Evolutionary conservation across 1,140 invertebrate species (phyloP), one percentile per base, ranked within the genome.

Genomic region (Adoxophyes honmai): DNA sequence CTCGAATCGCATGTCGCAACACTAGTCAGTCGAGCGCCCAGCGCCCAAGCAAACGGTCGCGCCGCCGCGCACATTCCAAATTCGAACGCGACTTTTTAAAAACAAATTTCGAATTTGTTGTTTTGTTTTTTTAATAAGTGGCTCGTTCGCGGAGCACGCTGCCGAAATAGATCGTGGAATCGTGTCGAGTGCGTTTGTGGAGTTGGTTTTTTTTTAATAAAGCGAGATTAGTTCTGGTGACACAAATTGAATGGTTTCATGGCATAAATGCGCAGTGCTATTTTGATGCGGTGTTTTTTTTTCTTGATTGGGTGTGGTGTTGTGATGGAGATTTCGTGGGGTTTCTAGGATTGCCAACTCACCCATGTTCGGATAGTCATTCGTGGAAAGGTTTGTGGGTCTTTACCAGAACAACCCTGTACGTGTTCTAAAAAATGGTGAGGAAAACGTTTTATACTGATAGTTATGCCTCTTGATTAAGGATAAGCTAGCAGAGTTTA

Each of bases 181-280:
- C 55, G 52, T 55, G 38, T 54, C 2, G 6, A 28, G 21, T 52
- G 44, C 52, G 55, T 56, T 55, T 52, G 28, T 44, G 18, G 6
- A 56, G 51, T 55, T 52, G 16, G 55, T 7, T 11, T 52, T 60
- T 59, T 66, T 66, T 69, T 59, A 57, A 64, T 52, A 39, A 56
- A 34, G 39, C 39, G 5, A 52, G 28, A 63, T 66, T 65, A 36
- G 65, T 63, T 71, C 56, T 52, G 60, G 68, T 71, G 65, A 56
- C 60, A 67, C 56, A 44, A 54, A 62, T 64, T 60, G 59, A 52
- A 60, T 34, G 34, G 52, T 55, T 62, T 64, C 59, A 59, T 52
- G 66, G 59, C 52, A 58, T 54, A 36, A 3, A 18, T 57, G 28
- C 18, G 21, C 33, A 34, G 21, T 42, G 48, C 28, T 33, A 16